Evolutionary conservation across 2,797 vertebrate species (phyloP), one percentile per base, ranked within the genome.

Genomic region (Fratercula arctica): DNA sequence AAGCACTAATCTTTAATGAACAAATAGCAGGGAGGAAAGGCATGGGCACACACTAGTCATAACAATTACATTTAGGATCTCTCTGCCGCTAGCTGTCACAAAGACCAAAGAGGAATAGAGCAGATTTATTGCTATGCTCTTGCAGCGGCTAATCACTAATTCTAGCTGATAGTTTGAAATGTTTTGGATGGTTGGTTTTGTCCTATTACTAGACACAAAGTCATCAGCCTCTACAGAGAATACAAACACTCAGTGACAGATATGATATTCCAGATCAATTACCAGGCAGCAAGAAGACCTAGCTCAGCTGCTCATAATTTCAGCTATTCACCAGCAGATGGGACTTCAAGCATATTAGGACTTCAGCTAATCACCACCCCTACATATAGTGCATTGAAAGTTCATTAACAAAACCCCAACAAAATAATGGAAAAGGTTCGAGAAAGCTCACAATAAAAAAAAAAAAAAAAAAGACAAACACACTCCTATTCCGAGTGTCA

Each of bases 301-400:
- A 94, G 84, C 93, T 97, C 95, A 97, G 82, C 46, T 28, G 88
- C 78, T 97, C 96, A 81, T 95, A 72, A 96, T 95, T 96, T 93
- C 80, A 94, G 76, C 84, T 96, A 86, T 96, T 96, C 85, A 59
- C 80, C 68, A 85, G 60, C 45, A 94, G 96, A 93, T 23, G 39
- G 74, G 96, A 95, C 46, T 67, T 87, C 31, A 6, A 91, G 48
- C 10, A 16, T 37, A 37, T 70, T 37, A 63, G 24, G 51, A 93
- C 76, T 76, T 76, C 85, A 96, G 76, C 83, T 89, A 66, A 39
- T 94, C n/a, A 50, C 21, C 73, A 64, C 41, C 68, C 64, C 93
- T 70, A 83, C 13, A 48, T 63, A 31, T 15, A 16, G n/a, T 24
- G 13, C 39, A 66, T 39, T 59, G 16, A 67, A 45, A 37, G 21